Base-by-base conservation (phyloP, 2,888 invertebrate species). In the Schrankia costaestrigalis region DNA sequence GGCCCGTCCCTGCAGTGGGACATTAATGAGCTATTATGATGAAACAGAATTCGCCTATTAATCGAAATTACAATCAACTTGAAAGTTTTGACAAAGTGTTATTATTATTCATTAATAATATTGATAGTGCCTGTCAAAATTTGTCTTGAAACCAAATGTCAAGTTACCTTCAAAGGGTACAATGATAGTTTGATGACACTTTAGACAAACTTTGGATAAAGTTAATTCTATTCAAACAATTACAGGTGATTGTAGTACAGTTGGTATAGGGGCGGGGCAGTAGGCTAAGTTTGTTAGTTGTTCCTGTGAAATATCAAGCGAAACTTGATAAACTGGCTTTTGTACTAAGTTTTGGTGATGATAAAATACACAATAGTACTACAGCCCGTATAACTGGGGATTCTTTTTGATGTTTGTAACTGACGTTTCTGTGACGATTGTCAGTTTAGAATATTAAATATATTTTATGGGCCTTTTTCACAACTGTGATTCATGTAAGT, bases 301-400 rank as follows among this genome's bases (percentile, higher is more conserved):
- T 64, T 55, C 41, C 41, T 54, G 62, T 61, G 71, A 74, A 71
- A 71, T 66, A 68, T 71, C 70, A 69, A 65, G 72, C 68, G 69
- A 67, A 65, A 60, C 66, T 67, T 76, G 78, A 80, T 78, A 81
- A 78, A 78, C 71, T 70, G 69, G 63, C 79, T 78, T 77, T 80
- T 77, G 78, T 75, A 64, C 63, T 65, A 64, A 63, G 66, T 65
- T 51, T 55, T 50, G 51, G 61, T 64, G 76, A 79, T 82, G 78
- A 78, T 77, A 69, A 59, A 33, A 48, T 52, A 42, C 62, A 71
- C 73, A 77, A 75, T 70, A 61, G 61, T 55, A 38, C 42, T 39
- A 41, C 39, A 47, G 48, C 66, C 51, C 50, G 60, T 66, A 71
- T 72, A 67, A 60, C 62, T 54, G 53, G 42, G 41, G 35, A 40